Evolutionary conservation across 2,888 invertebrate genomes (phyloP).

Genomic region (Yponomeuta malinellus): DNA sequence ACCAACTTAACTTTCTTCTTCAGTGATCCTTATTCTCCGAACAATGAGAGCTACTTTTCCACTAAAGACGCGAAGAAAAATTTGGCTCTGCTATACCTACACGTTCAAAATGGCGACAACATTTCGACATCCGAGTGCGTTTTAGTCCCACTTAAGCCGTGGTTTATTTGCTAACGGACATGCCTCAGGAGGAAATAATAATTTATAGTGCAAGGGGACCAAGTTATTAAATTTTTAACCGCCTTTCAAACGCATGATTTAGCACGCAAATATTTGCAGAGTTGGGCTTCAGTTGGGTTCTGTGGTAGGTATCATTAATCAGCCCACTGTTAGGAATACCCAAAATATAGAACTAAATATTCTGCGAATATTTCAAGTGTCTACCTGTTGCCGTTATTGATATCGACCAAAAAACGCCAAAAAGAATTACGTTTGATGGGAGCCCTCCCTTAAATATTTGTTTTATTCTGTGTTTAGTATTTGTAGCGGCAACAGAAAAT

Average conservation of each 20-base stretch:
- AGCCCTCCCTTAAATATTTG: too few relatives aligned
- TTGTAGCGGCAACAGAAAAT: too few relatives aligned
- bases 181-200: constrained; percentile 34
- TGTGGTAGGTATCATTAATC: too few relatives aligned
- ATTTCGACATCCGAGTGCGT: constrained; percentile 43
- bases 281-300: not conserved
- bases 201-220: constrained; percentile 45
- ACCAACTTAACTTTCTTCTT: constrained; percentile 19
- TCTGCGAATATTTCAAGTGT: too few relatives aligned
- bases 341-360: too few relatives aligned
- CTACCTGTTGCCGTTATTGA: too few relatives aligned
- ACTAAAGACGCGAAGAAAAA: not conserved
- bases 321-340: too few relatives aligned
- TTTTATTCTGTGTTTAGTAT: too few relatives aligned
- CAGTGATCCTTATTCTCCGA: too few relatives aligned
- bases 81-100: not conserved
- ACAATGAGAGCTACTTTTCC: too few relatives aligned
- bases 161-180: constrained; percentile 54
- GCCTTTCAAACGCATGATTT: constrained; percentile 24
- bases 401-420: too few relatives aligned
- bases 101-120: constrained; percentile 39
- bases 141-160: constrained; percentile 46
- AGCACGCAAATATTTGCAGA: constrained; percentile 13
- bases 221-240: constrained; percentile 31
- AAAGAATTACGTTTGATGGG: too few relatives aligned